A percentile compares a stretch with the other conserved stretches of the same genome.
phyloP scores from a whole-genome alignment of 1,140 invertebrate genomes.

The Physella acuta region DNA sequence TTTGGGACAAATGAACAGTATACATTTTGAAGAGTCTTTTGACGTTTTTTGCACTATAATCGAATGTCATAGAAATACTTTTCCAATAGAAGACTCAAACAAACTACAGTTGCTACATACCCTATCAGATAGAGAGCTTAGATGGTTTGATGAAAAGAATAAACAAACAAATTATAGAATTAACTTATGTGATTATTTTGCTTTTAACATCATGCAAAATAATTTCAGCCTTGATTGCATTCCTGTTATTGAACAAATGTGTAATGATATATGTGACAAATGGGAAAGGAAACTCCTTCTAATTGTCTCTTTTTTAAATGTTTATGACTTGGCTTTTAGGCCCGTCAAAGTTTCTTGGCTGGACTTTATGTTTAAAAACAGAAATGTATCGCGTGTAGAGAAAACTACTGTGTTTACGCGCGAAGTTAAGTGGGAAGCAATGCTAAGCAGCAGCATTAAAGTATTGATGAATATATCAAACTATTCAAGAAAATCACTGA shows the following conservation, averaged over 20 bases:
- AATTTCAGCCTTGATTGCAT: constrained; percentile 35
- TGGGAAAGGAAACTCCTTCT: constrained; percentile 32
- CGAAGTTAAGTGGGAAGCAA: constrained; percentile 30
- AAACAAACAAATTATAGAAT: constrained; percentile 13
- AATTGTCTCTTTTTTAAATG: constrained; percentile 35
- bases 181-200: constrained; percentile 33
- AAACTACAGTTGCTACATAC: constrained; percentile 5
- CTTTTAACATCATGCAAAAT: constrained; percentile 40
- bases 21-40: neutral
- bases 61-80: neutral
- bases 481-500: constrained; percentile 22
- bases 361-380: constrained; percentile 27
- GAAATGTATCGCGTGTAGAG: neutral
- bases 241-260: constrained; percentile 28
- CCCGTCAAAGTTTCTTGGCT: constrained; percentile 31
- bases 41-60: constrained; percentile 18
- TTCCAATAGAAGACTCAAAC: constrained; percentile 19
- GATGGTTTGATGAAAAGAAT: constrained; percentile 36
- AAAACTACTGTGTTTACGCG: neutral
- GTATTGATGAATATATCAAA: constrained; percentile 33
- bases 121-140: constrained; percentile 25
- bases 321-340: constrained; percentile 32
- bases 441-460: constrained; percentile 27
- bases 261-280: constrained; percentile 19
- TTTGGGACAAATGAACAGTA: neutral